A percentile compares a stretch with the other conserved stretches of the same genome.
phyloP scores from a whole-genome alignment of 2,888 invertebrate species.

The Heliconius erato region DNA sequence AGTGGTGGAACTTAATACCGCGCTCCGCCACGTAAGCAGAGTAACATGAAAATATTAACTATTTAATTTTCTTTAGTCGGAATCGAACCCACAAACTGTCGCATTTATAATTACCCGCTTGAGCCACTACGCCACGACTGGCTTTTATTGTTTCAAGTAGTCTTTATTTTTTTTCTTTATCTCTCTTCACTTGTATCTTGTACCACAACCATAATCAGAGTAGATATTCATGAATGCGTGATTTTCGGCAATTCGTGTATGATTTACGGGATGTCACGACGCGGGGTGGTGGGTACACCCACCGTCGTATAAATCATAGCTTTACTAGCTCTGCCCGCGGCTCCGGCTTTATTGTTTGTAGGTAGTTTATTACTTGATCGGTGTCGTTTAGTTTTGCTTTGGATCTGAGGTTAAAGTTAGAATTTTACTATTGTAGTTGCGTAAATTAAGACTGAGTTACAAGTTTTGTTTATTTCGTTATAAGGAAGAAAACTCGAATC shows the following conservation, averaged over 20 bases:
- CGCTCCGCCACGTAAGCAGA: too few relatives aligned
- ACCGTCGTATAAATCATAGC: conserved; percentile 73
- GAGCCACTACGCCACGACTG: too few relatives aligned
- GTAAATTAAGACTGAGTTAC: neutral
- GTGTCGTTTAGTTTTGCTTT: conserved; percentile 29
- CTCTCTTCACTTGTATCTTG: conserved; percentile 44
- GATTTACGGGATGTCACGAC: conserved; percentile 74
- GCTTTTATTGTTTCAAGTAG: too few relatives aligned
- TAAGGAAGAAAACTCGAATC: too few relatives aligned
- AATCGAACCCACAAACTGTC: too few relatives aligned
- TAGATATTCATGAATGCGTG: conserved; percentile 80
- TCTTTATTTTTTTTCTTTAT: too few relatives aligned
- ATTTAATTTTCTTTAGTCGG: too few relatives aligned
- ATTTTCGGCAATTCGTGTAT: conserved; percentile 77
- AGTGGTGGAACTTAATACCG: too few relatives aligned
- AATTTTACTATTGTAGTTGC: neutral
- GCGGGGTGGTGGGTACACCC: conserved; percentile 51
- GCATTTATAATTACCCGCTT: too few relatives aligned
- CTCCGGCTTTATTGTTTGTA: conserved; percentile 44
- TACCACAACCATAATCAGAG: conserved; percentile 56
- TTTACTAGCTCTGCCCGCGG: conserved; percentile 56
- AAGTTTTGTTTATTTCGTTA: neutral
- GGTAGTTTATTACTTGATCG: conserved; percentile 39
- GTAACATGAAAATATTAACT: too few relatives aligned
- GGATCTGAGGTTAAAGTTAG: neutral